Percentiles rank a stretch among this genome's conserved stretches.
These are phyloP conservation scores for Penaeus vannamei DNA, from an alignment of 1,140 invertebrate genomes.

Conservation along the genomic window DNA sequence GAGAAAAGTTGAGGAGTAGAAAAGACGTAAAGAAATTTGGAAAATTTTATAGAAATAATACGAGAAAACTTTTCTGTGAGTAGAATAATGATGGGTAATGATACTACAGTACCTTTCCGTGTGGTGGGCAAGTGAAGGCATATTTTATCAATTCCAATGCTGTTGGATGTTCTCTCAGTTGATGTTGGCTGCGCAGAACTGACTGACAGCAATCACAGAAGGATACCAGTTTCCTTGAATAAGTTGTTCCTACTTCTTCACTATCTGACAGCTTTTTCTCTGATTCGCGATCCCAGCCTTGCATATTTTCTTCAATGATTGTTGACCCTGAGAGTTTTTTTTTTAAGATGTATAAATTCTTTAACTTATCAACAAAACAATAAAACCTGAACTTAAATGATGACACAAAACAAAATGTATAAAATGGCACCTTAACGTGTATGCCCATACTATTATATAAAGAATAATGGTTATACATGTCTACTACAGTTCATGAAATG, in stretches of 20 bases:
- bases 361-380: constrained; percentile 6
- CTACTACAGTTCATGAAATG: too few species aligned
- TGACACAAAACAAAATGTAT: not conserved
- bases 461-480: too few species aligned
- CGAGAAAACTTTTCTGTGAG: not conserved
- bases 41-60: too few species aligned
- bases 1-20: too few species aligned
- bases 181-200: constrained; percentile 51
- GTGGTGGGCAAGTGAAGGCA: constrained; percentile 60
- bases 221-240: constrained; percentile 6
- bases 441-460: too few species aligned
- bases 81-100: not conserved
- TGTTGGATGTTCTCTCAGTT: constrained; percentile 50
- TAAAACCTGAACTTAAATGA: not conserved
- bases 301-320: constrained; percentile 22
- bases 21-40: too few species aligned
- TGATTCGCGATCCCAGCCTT: constrained; percentile 28
- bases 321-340: constrained; percentile 16
- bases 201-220: constrained; percentile 42
- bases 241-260: not conserved
- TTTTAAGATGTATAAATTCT: not conserved
- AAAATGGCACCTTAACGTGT: too few species aligned
- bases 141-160: constrained; percentile 46
- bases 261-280: constrained; percentile 21
- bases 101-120: constrained; percentile 52